phyloP scores from a whole-genome alignment of 2,797 vertebrate species.

The Amniataba percoides region DNA sequence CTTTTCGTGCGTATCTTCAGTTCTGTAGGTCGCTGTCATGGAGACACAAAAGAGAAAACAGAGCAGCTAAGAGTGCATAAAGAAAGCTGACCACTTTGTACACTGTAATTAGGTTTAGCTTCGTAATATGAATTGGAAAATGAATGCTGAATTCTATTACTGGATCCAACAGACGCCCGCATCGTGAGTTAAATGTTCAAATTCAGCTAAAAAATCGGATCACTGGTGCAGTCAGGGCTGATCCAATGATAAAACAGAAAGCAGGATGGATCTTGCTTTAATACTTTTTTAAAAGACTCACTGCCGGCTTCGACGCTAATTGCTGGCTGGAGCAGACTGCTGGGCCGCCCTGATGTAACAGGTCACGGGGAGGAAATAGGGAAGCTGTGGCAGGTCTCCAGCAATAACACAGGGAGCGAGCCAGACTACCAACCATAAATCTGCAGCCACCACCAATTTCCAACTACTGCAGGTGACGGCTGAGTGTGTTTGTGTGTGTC shows the following conservation, averaged over 20 bases:
- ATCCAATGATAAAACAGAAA: slow-evolving; percentile 66
- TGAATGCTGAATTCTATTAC: neutral
- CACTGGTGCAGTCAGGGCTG: slow-evolving; percentile 4
- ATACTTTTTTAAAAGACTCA: slow-evolving; percentile 63
- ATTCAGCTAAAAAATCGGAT: slow-evolving; percentile 47
- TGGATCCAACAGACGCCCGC: slow-evolving; percentile 15
- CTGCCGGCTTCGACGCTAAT: slow-evolving; percentile 63
- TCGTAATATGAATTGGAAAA: slow-evolving; percentile 19
- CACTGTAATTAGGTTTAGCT: neutral
- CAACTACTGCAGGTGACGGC: slow-evolving; percentile 69
- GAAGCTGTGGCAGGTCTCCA: slow-evolving; percentile 85
- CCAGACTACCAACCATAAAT: slow-evolving; percentile 82
- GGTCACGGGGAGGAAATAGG: slow-evolving; percentile 85
- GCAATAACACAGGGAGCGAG: slow-evolving; percentile 78
- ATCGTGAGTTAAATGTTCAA: slow-evolving; percentile 12
- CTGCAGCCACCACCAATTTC: slow-evolving; percentile 81
- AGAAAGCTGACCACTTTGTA: neutral
- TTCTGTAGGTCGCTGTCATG: neutral
- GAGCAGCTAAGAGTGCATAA: neutral
- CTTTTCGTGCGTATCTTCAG: neutral
- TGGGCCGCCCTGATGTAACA: slow-evolving; percentile 80
- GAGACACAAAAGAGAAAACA: neutral
- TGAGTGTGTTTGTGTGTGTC: slow-evolving; percentile 28
- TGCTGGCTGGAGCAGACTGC: slow-evolving; percentile 72
- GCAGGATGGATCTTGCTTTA: slow-evolving; percentile 69